Evolutionary conservation across 2,888 invertebrate species (phyloP).

Genomic region (Cryptocheilus praepositus): DNA sequence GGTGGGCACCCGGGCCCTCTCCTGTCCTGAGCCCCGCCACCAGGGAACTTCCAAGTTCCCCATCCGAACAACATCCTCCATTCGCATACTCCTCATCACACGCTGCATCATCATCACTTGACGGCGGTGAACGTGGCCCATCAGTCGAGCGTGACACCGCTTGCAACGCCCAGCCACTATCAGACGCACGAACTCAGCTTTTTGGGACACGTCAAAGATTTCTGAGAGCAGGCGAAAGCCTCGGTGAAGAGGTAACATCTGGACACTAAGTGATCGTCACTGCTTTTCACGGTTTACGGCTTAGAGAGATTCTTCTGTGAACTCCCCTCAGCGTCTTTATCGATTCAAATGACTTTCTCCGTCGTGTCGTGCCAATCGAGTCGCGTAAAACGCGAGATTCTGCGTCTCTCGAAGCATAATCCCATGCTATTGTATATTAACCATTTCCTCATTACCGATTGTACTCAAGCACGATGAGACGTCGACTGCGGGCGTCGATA

Average conservation of each 20-base stretch:
- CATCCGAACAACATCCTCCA: slow-evolving; percentile 72
- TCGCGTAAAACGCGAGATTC: not conserved
- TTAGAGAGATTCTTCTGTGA: slow-evolving; percentile 33
- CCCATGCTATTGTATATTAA: slow-evolving; percentile 1
- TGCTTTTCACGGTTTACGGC: slow-evolving; percentile 38
- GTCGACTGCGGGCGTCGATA: not conserved
- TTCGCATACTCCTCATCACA: slow-evolving; percentile 65
- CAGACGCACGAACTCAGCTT: slow-evolving; percentile 72
- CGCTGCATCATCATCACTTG: slow-evolving; percentile 67
- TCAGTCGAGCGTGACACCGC: slow-evolving; percentile 64
- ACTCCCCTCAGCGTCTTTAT: not conserved
- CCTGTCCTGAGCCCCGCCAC: slow-evolving; percentile 75
- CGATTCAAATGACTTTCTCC: slow-evolving; percentile 10
- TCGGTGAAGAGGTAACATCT: slow-evolving; percentile 67
- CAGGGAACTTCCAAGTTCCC: slow-evolving; percentile 75
- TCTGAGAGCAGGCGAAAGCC: slow-evolving; percentile 70
- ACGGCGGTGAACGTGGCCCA: slow-evolving; percentile 67
- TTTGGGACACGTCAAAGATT: slow-evolving; percentile 72
- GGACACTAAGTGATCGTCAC: slow-evolving; percentile 33
- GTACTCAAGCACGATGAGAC: not conserved
- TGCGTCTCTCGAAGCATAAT: not conserved
- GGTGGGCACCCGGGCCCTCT: slow-evolving; percentile 71
- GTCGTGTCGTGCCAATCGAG: slow-evolving; percentile 4
- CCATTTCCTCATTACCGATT: not conserved
- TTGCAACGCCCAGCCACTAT: slow-evolving; percentile 68